These are phyloP conservation scores for Dilophus febrilis DNA, from an alignment of 2,888 invertebrate genomes.

Conservation along the genomic window DNA sequence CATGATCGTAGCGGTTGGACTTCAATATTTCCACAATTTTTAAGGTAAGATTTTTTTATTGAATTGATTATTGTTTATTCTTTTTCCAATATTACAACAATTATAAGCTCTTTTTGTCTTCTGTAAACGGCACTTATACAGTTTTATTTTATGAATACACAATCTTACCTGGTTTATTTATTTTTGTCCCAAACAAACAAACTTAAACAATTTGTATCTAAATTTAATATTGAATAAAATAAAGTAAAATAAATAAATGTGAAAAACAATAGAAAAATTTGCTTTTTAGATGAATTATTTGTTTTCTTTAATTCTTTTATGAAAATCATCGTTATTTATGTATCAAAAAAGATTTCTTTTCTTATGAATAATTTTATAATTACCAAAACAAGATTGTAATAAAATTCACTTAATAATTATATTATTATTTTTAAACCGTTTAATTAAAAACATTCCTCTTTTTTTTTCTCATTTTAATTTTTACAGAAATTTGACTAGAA, in stretches of 20 bases:
- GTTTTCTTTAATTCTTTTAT: too few relatives aligned
- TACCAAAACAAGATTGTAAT: background rate
- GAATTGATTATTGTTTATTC: too few relatives aligned
- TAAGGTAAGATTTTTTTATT: constrained; percentile 51
- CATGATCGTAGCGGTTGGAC: constrained; percentile 80
- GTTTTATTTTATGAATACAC: too few relatives aligned
- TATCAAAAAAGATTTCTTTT: background rate
- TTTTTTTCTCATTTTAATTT: constrained; percentile 14
- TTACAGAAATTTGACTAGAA: constrained; percentile 64
- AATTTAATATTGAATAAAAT: background rate
- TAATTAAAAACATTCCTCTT: too few relatives aligned
- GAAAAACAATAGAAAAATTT: too few relatives aligned
- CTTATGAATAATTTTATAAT: background rate
- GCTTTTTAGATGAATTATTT: too few relatives aligned
- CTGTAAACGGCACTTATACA: too few relatives aligned
- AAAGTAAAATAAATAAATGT: background rate
- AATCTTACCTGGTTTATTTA: too few relatives aligned
- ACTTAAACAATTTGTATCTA: background rate
- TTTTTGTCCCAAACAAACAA: too few relatives aligned
- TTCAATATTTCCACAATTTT: constrained; percentile 69
- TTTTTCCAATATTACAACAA: too few relatives aligned
- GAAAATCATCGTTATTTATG: background rate
- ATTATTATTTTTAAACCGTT: background rate
- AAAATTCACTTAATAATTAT: constrained; percentile 1
- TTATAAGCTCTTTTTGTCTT: too few relatives aligned